Conservation (phyloP, 1,140 invertebrate species). For the Drosophila aff. region DNA sequence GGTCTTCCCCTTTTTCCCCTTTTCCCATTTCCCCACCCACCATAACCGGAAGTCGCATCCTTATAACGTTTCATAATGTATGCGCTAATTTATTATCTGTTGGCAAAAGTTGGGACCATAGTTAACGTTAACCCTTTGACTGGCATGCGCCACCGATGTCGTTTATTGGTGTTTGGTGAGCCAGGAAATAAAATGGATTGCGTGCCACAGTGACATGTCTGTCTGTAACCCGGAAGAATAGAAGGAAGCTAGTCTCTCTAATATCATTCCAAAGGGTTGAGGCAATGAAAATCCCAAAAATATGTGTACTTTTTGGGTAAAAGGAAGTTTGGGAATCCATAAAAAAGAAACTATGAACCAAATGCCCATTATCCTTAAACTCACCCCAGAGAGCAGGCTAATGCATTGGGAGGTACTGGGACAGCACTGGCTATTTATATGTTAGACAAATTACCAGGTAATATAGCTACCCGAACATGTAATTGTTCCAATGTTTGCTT, state of each 20-base stretch:
- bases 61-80: slow-evolving; percentile 78
- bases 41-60: slow-evolving; percentile 70
- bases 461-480: slow-evolving; percentile 63
- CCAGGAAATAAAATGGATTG: slow-evolving; percentile 34
- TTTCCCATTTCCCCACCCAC: background rate
- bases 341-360: background rate
- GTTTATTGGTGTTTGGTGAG: slow-evolving; percentile 24
- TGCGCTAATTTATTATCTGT: slow-evolving; percentile 83
- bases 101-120: slow-evolving; percentile 70
- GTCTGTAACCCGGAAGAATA: slow-evolving; percentile 2
- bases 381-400: slow-evolving; percentile 33
- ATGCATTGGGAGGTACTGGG: slow-evolving; percentile 60
- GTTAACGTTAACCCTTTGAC: slow-evolving; percentile 79
- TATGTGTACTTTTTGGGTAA: background rate
- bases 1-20: slow-evolving; percentile 6
- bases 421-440: slow-evolving; percentile 65
- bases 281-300: background rate
- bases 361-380: slow-evolving; percentile 3
- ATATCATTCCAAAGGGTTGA: slow-evolving; percentile 27
- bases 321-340: background rate
- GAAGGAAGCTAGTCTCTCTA: background rate
- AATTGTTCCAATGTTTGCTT: slow-evolving; percentile 76
- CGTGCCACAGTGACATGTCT: slow-evolving; percentile 47
- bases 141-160: slow-evolving; percentile 32
- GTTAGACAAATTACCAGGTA: slow-evolving; percentile 78